Evolutionary conservation across 2,797 vertebrate species (phyloP).

Genomic region (Erethizon dorsatum): DNA sequence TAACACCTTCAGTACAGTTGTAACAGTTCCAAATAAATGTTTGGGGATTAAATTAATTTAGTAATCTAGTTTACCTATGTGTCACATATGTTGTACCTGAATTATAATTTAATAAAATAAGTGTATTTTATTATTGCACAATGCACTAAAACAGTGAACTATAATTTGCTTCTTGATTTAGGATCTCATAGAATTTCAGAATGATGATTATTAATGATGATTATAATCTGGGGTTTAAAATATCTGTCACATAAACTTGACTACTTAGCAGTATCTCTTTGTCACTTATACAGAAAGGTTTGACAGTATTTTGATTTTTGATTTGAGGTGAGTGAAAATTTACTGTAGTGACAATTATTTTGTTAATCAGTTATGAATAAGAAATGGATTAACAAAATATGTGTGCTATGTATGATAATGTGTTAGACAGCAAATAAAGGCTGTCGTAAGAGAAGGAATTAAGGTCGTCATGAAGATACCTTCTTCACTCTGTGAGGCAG

Average conservation of each 20-base stretch:
- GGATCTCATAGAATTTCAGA: slow-evolving; percentile 47
- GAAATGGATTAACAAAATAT: background rate
- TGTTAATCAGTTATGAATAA: slow-evolving; percentile 59
- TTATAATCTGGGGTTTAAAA: slow-evolving; percentile 39
- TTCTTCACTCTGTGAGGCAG: background rate
- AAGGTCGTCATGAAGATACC: background rate
- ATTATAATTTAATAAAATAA: slow-evolving; percentile 58
- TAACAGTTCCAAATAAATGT: slow-evolving; percentile 26
- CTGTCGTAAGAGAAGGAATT: background rate
- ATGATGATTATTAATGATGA: slow-evolving; percentile 29
- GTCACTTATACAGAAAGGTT: slow-evolving; percentile 18
- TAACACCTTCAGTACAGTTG: background rate
- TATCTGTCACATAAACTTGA: slow-evolving; percentile 29
- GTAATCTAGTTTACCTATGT: slow-evolving; percentile 44
- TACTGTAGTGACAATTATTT: slow-evolving; percentile 53
- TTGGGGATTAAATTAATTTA: slow-evolving; percentile 62
- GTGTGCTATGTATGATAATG: background rate
- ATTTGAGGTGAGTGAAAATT: slow-evolving; percentile 39
- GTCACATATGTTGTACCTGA: background rate
- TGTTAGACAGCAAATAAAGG: background rate
- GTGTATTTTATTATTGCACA: background rate
- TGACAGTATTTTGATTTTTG: background rate
- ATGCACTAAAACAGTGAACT: slow-evolving; percentile 15
- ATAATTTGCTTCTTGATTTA: slow-evolving; percentile 53
- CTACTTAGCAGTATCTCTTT: background rate